These are phyloP conservation scores for Adela reaumurella DNA, from an alignment of 2,888 invertebrate genomes.

Conservation along the genomic window DNA sequence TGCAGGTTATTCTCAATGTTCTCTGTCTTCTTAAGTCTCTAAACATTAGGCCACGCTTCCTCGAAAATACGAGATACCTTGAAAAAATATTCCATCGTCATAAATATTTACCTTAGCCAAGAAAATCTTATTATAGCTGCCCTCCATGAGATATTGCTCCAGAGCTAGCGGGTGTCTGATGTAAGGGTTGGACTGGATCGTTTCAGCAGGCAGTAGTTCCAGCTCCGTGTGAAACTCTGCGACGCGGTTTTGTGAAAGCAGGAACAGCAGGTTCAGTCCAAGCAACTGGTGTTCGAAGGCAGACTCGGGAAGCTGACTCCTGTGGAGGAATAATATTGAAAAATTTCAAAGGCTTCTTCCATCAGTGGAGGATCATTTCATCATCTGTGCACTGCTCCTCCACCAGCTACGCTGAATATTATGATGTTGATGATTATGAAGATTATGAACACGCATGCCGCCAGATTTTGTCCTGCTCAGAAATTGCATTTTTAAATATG, in stretches of 20 bases:
- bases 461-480: too few relatives aligned
- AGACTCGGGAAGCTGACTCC: slow-evolving; percentile 80
- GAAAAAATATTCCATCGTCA: background rate
- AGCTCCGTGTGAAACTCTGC: slow-evolving; percentile 98
- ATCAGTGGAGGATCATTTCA: too few relatives aligned
- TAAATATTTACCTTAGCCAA: slow-evolving; percentile 69
- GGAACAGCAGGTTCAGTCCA: slow-evolving; percentile 89
- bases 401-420: too few relatives aligned
- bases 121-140: slow-evolving; percentile 97
- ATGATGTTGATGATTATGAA: too few relatives aligned
- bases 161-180: slow-evolving; percentile 92
- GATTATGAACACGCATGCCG: too few relatives aligned
- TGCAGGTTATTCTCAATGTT: background rate
- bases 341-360: too few relatives aligned
- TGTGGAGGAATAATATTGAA: slow-evolving; percentile 21
- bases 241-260: slow-evolving; percentile 92
- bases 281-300: slow-evolving; percentile 91
- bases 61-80: background rate
- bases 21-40: slow-evolving; percentile 1
- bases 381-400: too few relatives aligned
- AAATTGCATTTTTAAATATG: too few relatives aligned
- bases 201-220: slow-evolving; percentile 87
- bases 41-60: too few relatives aligned
- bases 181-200: slow-evolving; percentile 89
- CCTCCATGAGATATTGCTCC: slow-evolving; percentile 99